phyloP scores from a whole-genome alignment of 2,113 vertebrate species.

The Hypanus sabinus region DNA sequence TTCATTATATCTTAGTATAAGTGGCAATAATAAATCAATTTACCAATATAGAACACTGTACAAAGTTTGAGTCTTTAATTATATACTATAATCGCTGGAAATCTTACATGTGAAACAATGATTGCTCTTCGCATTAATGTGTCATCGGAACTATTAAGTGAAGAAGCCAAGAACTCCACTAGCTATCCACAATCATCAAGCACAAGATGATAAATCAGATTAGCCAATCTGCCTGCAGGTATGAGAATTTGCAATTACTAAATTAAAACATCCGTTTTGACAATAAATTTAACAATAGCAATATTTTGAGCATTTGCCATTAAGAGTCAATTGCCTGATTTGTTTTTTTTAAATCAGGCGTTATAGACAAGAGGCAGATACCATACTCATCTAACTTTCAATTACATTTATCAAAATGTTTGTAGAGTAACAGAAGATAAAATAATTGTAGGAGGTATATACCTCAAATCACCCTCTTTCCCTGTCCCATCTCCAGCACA shows the following conservation, averaged over 20 bases:
- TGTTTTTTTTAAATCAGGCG: too few species aligned
- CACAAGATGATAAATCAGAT: not conserved
- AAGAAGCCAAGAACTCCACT: not conserved
- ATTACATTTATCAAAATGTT: not conserved
- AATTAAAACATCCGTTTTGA: constrained; percentile 35
- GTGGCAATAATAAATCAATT: too few species aligned
- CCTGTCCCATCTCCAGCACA: not conserved
- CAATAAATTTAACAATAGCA: constrained; percentile 43
- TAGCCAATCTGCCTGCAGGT: not conserved
- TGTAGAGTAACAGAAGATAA: not conserved
- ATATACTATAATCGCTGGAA: not conserved
- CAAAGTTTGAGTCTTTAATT: not conserved
- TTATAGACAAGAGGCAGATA: too few species aligned
- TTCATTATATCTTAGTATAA: too few species aligned
- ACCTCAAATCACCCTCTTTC: not conserved
- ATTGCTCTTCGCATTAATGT: not conserved
- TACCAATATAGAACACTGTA: not conserved
- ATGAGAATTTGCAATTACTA: not conserved
- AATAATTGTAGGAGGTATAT: not conserved
- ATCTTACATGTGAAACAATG: not conserved
- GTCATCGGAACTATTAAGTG: not conserved
- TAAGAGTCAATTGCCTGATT: constrained; percentile 44
- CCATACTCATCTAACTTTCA: not conserved
- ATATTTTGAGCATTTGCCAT: constrained; percentile 48
- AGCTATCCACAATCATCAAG: not conserved